phyloP scores from a whole-genome alignment of 2,113 vertebrate species.

The Serilophus lunatus region DNA sequence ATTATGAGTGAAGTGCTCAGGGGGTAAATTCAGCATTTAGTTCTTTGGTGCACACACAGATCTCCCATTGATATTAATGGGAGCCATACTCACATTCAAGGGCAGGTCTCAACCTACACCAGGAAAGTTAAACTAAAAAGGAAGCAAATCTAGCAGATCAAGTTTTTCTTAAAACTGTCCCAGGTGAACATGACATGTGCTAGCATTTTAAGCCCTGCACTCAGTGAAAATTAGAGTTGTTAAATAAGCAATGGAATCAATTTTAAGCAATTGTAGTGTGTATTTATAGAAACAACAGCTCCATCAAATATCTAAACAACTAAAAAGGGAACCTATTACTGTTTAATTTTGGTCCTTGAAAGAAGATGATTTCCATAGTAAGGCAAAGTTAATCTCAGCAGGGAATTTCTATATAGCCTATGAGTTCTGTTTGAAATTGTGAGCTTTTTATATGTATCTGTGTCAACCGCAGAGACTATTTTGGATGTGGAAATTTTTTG shows the following conservation, averaged over 20 bases:
- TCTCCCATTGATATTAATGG: constrained; percentile 29
- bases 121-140: background rate
- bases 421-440: constrained; percentile 19
- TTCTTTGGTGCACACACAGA: background rate
- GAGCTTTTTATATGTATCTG: constrained; percentile 38
- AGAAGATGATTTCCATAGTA: constrained; percentile 32
- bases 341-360: constrained; percentile 37
- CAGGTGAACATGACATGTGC: background rate
- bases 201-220: constrained; percentile 25
- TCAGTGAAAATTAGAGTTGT: constrained; percentile 51
- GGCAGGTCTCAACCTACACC: background rate
- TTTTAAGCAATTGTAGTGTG: constrained; percentile 25
- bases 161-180: constrained; percentile 35
- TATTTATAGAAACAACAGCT: constrained; percentile 50
- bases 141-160: background rate
- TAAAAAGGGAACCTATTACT: constrained; percentile 27
- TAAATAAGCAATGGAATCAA: constrained; percentile 48
- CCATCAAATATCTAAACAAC: constrained; percentile 44
- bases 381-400: constrained; percentile 25
- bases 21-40: background rate
- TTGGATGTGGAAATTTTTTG: constrained; percentile 32
- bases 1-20: constrained; percentile 8
- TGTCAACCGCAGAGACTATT: constrained; percentile 24
- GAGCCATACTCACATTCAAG: constrained; percentile 2
- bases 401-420: constrained; percentile 17